Conservation (phyloP, 2,888 invertebrate genomes). For the Hybos culiciformis region DNA sequence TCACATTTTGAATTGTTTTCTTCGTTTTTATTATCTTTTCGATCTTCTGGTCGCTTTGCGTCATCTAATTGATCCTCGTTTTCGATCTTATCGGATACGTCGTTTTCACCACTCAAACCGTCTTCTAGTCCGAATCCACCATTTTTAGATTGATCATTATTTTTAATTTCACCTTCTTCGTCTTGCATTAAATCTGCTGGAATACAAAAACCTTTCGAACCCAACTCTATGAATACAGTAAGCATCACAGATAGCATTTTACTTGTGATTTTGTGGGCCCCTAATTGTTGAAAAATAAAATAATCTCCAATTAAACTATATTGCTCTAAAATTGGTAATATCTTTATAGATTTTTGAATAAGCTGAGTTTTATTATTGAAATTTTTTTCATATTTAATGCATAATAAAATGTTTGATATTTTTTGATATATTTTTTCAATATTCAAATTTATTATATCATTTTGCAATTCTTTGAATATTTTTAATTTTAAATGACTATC, state of each 20-base stretch:
- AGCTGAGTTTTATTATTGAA: slow-evolving; percentile 18
- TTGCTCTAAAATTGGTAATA: slow-evolving; percentile 62
- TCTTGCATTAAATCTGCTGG: slow-evolving; percentile 73
- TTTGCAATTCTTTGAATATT: slow-evolving; percentile 46
- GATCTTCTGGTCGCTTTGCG: slow-evolving; percentile 60
- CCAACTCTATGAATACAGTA: slow-evolving; percentile 72
- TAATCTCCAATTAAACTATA: slow-evolving; percentile 61
- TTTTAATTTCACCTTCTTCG: slow-evolving; percentile 43
- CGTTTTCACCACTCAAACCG: slow-evolving; percentile 72
- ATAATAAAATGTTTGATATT: slow-evolving; percentile 32
- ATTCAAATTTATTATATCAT: slow-evolving; percentile 47
- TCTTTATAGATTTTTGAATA: slow-evolving; percentile 20
- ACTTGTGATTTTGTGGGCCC: slow-evolving; percentile 61
- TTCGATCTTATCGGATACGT: slow-evolving; percentile 78
- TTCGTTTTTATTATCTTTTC: slow-evolving; percentile 44
- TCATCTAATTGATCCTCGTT: slow-evolving; percentile 90
- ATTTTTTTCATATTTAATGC: slow-evolving; percentile 37
- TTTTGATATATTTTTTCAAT: slow-evolving; percentile 36
- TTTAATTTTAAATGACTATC: slow-evolving; percentile 53
- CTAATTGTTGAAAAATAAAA: slow-evolving; percentile 63
- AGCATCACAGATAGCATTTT: slow-evolving; percentile 74
- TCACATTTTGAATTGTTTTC: slow-evolving; percentile 54
- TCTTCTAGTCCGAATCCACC: slow-evolving; percentile 84
- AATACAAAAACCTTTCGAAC: slow-evolving; percentile 81
- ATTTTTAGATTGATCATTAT: slow-evolving; percentile 43